phyloP scores from a whole-genome alignment of 2,113 vertebrate genomes.

The Hippoglossus stenolepis region DNA sequence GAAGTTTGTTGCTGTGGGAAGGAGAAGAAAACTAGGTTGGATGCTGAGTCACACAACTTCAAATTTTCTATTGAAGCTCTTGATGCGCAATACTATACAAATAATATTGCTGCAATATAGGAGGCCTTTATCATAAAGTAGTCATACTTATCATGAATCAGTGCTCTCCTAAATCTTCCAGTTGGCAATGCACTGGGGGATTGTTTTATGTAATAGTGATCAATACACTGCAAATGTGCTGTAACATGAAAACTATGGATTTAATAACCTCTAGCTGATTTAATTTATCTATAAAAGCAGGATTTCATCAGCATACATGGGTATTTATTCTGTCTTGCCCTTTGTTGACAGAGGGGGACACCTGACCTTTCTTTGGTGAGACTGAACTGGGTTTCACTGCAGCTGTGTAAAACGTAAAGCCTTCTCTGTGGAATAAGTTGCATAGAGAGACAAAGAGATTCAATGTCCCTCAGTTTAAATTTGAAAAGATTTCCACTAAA shows the following conservation, averaged over 20 bases:
- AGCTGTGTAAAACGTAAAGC: neutral
- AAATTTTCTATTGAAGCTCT: neutral
- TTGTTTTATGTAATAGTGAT: neutral
- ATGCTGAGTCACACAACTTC: neutral
- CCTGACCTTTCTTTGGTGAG: neutral
- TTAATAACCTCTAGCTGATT: neutral
- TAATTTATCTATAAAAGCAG: neutral
- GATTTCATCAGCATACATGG: neutral
- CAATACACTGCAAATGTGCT: neutral
- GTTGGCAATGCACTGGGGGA: neutral
- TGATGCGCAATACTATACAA: neutral
- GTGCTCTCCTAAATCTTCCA: neutral
- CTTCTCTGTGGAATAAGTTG: neutral
- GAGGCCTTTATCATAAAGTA: neutral
- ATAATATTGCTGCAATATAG: neutral
- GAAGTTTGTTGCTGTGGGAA: neutral
- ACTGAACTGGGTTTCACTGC: neutral
- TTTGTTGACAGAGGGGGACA: neutral
- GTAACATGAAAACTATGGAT: neutral
- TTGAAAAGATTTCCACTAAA: neutral
- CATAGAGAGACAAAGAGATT: neutral
- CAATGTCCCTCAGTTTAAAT: neutral
- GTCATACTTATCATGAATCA: neutral
- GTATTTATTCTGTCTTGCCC: neutral
- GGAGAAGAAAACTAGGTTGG: neutral